phyloP scores from a whole-genome alignment of 2,113 vertebrate species.

The Xyliphius kryptos region DNA sequence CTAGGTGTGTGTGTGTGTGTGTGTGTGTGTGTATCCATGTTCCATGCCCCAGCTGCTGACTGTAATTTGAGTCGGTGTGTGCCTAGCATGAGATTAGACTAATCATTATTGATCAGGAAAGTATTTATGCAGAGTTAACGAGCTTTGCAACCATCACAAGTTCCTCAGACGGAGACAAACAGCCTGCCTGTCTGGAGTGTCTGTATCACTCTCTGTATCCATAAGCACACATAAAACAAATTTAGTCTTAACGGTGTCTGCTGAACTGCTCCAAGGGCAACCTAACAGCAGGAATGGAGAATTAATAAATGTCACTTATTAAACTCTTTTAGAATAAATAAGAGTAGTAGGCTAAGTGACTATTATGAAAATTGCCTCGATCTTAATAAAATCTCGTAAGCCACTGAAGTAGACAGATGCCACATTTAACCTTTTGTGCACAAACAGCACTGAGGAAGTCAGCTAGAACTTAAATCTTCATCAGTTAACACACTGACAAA shows the following conservation, averaged over 20 bases:
- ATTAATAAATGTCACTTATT: not conserved
- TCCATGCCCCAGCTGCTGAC: slow-evolving; percentile 37
- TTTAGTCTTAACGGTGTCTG: slow-evolving; percentile 6
- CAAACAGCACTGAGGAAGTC: not conserved
- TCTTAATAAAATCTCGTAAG: too few relatives aligned
- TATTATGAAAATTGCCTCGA: too few relatives aligned
- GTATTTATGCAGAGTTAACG: slow-evolving; percentile 10
- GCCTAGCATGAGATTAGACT: slow-evolving; percentile 23
- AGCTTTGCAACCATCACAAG: not conserved
- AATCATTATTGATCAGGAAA: slow-evolving; percentile 26
- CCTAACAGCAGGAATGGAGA: slow-evolving; percentile 7
- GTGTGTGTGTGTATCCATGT: not conserved
- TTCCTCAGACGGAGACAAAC: slow-evolving; percentile 14
- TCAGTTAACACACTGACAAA: not conserved
- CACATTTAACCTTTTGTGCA: not conserved
- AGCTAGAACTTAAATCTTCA: too few relatives aligned
- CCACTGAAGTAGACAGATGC: too few relatives aligned
- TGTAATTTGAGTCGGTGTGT: slow-evolving; percentile 39
- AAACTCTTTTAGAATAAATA: not conserved
- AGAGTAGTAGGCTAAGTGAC: not conserved
- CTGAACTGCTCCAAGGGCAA: not conserved
- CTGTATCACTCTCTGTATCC: not conserved
- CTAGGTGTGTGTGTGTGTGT: too few relatives aligned
- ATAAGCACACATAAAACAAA: not conserved
- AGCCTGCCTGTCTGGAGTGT: slow-evolving; percentile 6